These are phyloP conservation scores for Corynorhinus townsendii DNA, from an alignment of 2,113 vertebrate genomes.

Conservation along the genomic window DNA sequence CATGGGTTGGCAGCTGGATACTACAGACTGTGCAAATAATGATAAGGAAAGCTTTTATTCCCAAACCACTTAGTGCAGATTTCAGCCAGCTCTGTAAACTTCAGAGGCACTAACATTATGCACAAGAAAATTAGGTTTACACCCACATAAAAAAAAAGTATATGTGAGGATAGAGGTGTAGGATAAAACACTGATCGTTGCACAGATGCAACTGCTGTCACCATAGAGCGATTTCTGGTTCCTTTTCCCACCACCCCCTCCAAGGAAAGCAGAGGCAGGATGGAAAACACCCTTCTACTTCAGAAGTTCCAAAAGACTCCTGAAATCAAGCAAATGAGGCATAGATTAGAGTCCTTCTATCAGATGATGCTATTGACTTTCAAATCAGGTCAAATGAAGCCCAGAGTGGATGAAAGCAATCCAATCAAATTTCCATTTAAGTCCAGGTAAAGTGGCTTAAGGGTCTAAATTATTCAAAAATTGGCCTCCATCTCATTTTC, in stretches of 20 bases:
- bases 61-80: constrained; percentile 50
- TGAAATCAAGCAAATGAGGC: constrained; percentile 63
- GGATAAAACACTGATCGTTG: constrained; percentile 20
- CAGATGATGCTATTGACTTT: constrained; percentile 56
- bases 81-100: constrained; percentile 49
- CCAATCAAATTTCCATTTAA: constrained; percentile 69
- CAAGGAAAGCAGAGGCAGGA: not conserved
- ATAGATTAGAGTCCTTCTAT: constrained; percentile 40
- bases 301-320: constrained; percentile 42
- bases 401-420: constrained; percentile 63
- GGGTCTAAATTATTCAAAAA: constrained; percentile 58
- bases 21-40: constrained; percentile 70
- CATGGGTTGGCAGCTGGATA: constrained; percentile 68
- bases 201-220: not conserved
- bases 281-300: constrained; percentile 34
- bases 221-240: not conserved
- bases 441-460: constrained; percentile 59
- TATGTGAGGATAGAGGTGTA: constrained; percentile 38
- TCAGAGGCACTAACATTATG: constrained; percentile 39
- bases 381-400: constrained; percentile 68
- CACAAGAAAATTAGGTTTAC: constrained; percentile 60
- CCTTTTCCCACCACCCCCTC: not conserved
- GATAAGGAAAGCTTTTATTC: constrained; percentile 63
- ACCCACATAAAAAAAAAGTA: constrained; percentile 51
- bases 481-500: constrained; percentile 29